Evolutionary conservation across 2,888 invertebrate species (phyloP), one percentile per base, ranked within the genome.

Genomic region (Cerceris rybyensis): DNA sequence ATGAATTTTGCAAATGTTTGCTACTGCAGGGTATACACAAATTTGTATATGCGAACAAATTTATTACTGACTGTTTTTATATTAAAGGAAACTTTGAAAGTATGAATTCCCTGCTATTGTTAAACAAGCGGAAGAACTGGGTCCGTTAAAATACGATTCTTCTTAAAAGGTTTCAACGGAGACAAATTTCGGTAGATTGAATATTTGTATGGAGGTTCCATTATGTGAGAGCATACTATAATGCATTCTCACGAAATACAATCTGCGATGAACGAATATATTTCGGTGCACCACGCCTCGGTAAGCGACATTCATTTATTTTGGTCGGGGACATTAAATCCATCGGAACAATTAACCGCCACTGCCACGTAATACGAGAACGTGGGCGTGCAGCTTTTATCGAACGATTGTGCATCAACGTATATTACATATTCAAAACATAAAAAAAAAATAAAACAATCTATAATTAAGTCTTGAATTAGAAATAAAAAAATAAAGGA

Each of bases 331-430:
- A 83, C 83, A 80, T 87, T 88, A 88, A 88, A 87, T 88, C 84
- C 85, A 86, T 88, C 84, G 81, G 59, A 84, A 87, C 87, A 89
- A 89, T 89, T 89, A 89, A 89, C 82, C 71, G 80, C 69, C 63
- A 74, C 58, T 39, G 50, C 50, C 57, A 64, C 57, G 72, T 64
- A 65, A 74, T 80, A 74, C 66, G 73, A 54, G 63, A 59, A 77
- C 77, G 84, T 86, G 84, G 87, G 81, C 75, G 52, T 41, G 63
- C 70, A 52, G 54, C 39, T 43, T 54, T 49, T 58, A 50, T 14
- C 54, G 67, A 11, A 16, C 46, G 42, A 75, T 63, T 66, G 67
- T 55, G 64, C 67, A 43, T 55, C 54, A 41, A 14, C 61, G 72
- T 49, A 49, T 6, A 58, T 11, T 42, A 43, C 57, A n/a, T 28